Evolutionary conservation across 2,113 vertebrate species (phyloP).

Genomic region (Pavo muticus): DNA sequence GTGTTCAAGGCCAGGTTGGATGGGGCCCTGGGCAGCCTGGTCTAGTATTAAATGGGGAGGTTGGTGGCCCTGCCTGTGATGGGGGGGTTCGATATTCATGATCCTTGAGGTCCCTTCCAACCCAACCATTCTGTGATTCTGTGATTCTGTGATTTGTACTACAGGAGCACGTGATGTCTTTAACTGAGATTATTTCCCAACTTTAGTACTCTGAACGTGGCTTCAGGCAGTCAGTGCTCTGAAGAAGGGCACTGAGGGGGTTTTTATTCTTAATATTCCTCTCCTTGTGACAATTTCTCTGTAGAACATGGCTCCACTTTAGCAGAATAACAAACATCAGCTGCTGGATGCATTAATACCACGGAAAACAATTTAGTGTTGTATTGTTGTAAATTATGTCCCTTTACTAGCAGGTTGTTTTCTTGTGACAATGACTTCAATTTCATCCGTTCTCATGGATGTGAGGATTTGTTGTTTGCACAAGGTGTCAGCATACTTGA

Average conservation of each 20-base stretch:
- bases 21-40: too few relatives aligned
- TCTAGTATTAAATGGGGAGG: too few relatives aligned
- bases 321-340: slow-evolving; percentile 46
- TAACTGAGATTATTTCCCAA: background rate
- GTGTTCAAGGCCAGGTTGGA: too few relatives aligned
- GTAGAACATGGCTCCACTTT: slow-evolving; percentile 10
- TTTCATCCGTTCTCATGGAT: background rate
- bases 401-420: slow-evolving; percentile 51
- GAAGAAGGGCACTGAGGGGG: background rate
- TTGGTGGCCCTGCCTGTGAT: too few relatives aligned
- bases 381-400: slow-evolving; percentile 48
- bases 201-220: background rate
- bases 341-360: background rate
- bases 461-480: slow-evolving; percentile 40
- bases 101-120: too few relatives aligned
- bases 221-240: background rate
- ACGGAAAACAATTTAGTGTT: slow-evolving; percentile 29
- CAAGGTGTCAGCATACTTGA: background rate
- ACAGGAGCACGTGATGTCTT: background rate
- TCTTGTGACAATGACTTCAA: slow-evolving; percentile 57
- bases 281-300: slow-evolving; percentile 10
- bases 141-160: background rate
- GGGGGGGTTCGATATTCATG: too few relatives aligned
- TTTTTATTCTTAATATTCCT: slow-evolving; percentile 38
- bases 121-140: too few relatives aligned